Base-by-base conservation (phyloP, 2,888 invertebrate species). In the Melolontha melolontha region DNA sequence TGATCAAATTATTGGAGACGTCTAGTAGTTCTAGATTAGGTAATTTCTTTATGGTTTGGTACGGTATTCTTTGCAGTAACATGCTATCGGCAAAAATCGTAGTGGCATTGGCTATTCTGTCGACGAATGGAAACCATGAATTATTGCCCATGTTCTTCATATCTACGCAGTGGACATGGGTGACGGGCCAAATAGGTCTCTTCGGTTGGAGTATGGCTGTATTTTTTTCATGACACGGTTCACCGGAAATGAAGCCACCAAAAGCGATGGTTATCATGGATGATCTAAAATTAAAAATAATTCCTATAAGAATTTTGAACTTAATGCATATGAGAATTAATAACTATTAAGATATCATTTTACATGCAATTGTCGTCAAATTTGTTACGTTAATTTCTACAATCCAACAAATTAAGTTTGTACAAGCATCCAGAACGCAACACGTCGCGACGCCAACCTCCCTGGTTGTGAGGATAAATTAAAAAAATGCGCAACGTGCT, bases 11-110 rank as follows among this genome's bases (percentile, higher is more conserved):
- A n/a, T 76, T 75, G 14, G 79, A 76, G 27, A 81, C 72, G 70
- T 82, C 81, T n/a, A 81, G 71, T 42, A 78, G 65, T 66, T 77
- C 73, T 47, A 81, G 65, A n/a, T 75, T 73, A 0, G 80, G 79
- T 51, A 81, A 72, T 4, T 55, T 27, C 10, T 57, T 63, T 34
- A 76, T 67, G 10, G 72, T 50, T 12, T 71, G 72, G 22, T 64
- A 59, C 10, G 75, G 73, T 12, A 78, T 57, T 5, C 22, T 72
- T 17, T 64, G 73, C 40, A 81, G 69, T 40, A 75, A 72, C 77
- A 80, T 79, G 57, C 77, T 74, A 66, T 81, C 79, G 2, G 80
- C 80, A 67, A 79, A 81, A 10, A 82, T 64, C 0, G 75, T 70
- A n/a, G 72, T 73, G 1, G 72, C 72, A 16, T 68, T 67, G 16